Evolutionary conservation across 2,797 vertebrate genomes (phyloP).

Genomic region (Rhinogobio ventralis): DNA sequence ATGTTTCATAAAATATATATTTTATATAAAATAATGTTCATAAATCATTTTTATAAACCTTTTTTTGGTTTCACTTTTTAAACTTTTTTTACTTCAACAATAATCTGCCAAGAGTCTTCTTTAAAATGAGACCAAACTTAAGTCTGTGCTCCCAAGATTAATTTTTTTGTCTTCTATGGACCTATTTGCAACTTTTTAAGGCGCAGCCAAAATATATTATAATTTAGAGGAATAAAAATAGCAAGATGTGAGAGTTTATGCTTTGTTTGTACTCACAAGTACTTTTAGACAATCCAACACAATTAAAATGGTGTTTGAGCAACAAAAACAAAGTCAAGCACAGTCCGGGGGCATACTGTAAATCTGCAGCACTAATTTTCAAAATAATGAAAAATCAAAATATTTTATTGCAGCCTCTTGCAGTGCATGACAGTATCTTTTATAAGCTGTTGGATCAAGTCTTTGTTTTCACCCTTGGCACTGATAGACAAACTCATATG

Average conservation of each 20-base stretch:
- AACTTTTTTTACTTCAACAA: too few relatives aligned
- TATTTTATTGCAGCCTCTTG: constrained; percentile 24
- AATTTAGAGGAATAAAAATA: too few relatives aligned
- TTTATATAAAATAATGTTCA: too few relatives aligned
- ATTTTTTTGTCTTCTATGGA: too few relatives aligned
- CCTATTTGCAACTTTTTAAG: not conserved
- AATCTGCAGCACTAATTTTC: constrained; percentile 19
- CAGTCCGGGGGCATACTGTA: constrained; percentile 13
- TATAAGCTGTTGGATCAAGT: constrained; percentile 69
- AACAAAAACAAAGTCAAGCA: not conserved
- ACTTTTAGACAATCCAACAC: not conserved
- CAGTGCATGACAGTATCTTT: constrained; percentile 71
- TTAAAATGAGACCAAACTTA: too few relatives aligned
- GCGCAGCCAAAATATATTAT: not conserved
- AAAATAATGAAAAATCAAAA: constrained; percentile 6
- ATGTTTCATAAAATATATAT: too few relatives aligned
- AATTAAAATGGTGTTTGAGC: constrained; percentile 1
- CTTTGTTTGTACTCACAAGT: not conserved
- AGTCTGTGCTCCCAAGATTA: too few relatives aligned
- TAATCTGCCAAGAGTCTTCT: too few relatives aligned
- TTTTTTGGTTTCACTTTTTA: too few relatives aligned
- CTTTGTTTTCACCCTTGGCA: constrained; percentile 76
- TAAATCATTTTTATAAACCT: too few relatives aligned
- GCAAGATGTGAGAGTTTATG: not conserved
- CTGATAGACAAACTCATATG: constrained; percentile 77